These are phyloP conservation scores for Gnatocerus cornutus DNA, from an alignment of 2,888 invertebrate genomes.

Conservation along the genomic window DNA sequence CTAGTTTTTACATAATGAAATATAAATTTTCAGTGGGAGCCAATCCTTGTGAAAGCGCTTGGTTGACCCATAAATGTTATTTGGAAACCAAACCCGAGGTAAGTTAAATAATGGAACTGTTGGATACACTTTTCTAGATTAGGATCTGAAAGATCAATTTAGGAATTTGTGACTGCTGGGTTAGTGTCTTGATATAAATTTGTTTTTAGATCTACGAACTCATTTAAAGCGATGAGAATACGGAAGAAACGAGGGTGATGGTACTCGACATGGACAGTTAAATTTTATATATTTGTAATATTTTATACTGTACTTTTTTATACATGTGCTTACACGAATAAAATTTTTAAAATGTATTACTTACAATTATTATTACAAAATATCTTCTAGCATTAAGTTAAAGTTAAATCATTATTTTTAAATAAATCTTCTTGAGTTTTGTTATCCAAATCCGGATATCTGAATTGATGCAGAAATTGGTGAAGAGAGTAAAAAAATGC, in stretches of 20 bases:
- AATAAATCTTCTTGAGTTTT: too few species aligned
- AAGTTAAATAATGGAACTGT: slow-evolving; percentile 33
- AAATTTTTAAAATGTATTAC: too few species aligned
- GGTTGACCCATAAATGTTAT: slow-evolving; percentile 59
- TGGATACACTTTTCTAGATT: slow-evolving; percentile 73
- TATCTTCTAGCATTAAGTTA: too few species aligned
- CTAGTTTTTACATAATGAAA: background rate
- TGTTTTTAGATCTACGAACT: background rate
- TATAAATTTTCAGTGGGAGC: slow-evolving; percentile 54
- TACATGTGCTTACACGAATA: too few species aligned
- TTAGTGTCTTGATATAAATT: background rate
- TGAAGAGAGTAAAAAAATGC: too few species aligned
- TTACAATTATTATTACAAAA: too few species aligned
- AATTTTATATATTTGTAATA: too few species aligned
- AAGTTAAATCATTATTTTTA: too few species aligned
- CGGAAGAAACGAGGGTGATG: background rate
- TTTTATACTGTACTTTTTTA: too few species aligned
- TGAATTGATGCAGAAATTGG: too few species aligned
- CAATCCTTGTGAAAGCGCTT: slow-evolving; percentile 59
- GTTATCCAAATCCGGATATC: too few species aligned
- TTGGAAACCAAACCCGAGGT: slow-evolving; percentile 51
- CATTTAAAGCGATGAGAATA: background rate
- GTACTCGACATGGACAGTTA: too few species aligned
- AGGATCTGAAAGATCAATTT: slow-evolving; percentile 72
- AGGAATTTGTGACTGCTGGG: background rate